Base-by-base conservation (phyloP, 2,113 vertebrate genomes). In the Ramphastos sulfuratus region DNA sequence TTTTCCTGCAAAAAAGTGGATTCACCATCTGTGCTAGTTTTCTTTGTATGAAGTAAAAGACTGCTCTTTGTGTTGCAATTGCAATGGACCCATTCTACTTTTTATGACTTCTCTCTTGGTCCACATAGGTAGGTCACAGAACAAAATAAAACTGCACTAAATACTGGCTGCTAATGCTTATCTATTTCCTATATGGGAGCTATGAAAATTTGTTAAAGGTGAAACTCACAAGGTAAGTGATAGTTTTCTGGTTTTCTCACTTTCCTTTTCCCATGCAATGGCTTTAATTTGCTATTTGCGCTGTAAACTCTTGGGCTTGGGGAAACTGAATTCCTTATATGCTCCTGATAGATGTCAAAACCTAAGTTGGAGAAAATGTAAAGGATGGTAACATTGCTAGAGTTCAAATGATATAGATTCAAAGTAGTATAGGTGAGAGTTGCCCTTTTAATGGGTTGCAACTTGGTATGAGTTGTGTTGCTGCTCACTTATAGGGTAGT, bases 21-120 rank as follows among this genome's bases (percentile, higher is more conserved):
- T 93, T 95, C 39, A n/a, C 95, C 96, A 96, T 96, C 96, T 96
- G 95, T 94, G 93, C 92, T 94, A 12, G 79, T 92, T 85, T 89
- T 96, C 76, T 89, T 74, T 81, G 48, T 33, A 67, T 25, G 18
- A 76, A 85, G 17, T 91, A 55, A 93, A 92, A 93, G 76, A 59
- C 60, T 87, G 75, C 52, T 67, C 65, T 91, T 94, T 89, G 75
- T 93, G 55, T 82, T 91, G 42, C 1, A 2, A 52, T 77, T 80
- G 92, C 87, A 83, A 3, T 81, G 58, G 64, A 66, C 10, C 39
- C 55, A 28, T 76, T 86, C 88, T 84, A 78, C 33, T 77, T 89
- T 76, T 80, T 67, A 50, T 54, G 44, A 46, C 60, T 93, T 82
- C 13, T 73, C 31, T 55, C 37, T 84, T 87, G 76, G 37, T 54